Evolutionary conservation across 2,113 vertebrate species (phyloP), one percentile per base, ranked within the genome.

Genomic region (Ondatra zibethicus): DNA sequence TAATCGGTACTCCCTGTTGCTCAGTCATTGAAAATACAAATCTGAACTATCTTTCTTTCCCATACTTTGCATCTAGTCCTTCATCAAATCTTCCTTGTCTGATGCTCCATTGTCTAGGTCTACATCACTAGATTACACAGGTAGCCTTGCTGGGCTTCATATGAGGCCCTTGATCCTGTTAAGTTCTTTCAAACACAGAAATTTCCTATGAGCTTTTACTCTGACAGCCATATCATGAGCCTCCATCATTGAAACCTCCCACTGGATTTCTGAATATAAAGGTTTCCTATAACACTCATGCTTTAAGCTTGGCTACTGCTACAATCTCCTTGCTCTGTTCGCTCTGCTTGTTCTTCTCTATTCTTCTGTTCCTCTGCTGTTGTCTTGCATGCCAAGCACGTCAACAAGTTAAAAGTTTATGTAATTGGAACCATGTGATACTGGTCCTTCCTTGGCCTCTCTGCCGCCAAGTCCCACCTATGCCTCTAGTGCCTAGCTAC

Each of bases 21-120:
- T 73, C 9, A 45, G 19, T 70, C 84, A 66, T 25, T 66, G 25
- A n/a, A 42, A 33, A 1, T 11, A 55, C 23, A 88, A 77, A 75
- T 76, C 9, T 29, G 0, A 0, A 45, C 68, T n/a, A 70, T 19
- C 12, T 7, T 10, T 72, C 39, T 25, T 33, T 42, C 27, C 61
- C 3, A 9, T 52, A n/a, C 6, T 80, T n/a, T 5, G 1, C 3
- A 1, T 70, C 3, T 8, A 0, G 1, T 45, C 16, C 5, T 17
- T 78, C 39, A 68, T n/a, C 50, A n/a, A 91, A 58, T 25, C 42
- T 76, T 76, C 39, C 25, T 76, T 76, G 4, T 50, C 27, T 23
- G 39, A 9, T 5, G 2, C 1, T 19, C 31, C 4, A 13, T 6
- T 25, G 10, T 39, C 21, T 12, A 27, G 4, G 52, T 11, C 36